These are phyloP conservation scores for Xenopus borealis DNA, from an alignment of 2,113 vertebrate species.

Conservation along the genomic window DNA sequence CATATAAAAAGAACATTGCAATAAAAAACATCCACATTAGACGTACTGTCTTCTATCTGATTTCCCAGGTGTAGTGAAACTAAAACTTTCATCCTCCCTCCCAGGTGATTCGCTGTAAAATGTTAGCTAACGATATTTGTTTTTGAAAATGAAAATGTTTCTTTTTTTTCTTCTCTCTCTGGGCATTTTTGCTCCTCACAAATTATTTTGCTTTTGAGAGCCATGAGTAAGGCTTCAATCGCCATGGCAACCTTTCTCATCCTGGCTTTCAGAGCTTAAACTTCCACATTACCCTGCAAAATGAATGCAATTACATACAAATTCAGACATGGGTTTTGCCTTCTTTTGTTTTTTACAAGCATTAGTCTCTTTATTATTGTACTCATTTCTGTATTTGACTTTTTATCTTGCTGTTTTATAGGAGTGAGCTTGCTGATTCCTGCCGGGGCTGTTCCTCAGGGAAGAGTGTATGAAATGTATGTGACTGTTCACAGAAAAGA, in stretches of 20 bases:
- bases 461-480: slow-evolving; percentile 96
- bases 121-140: too few relatives aligned
- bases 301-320: slow-evolving; percentile 26
- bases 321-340: slow-evolving; percentile 27
- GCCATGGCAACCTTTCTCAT: slow-evolving; percentile 41
- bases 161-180: background rate
- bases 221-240: slow-evolving; percentile 35
- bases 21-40: too few relatives aligned
- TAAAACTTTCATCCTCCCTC: too few relatives aligned
- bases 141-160: background rate
- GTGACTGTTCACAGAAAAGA: slow-evolving; percentile 97
- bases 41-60: too few relatives aligned
- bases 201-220: slow-evolving; percentile 41
- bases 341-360: slow-evolving; percentile 7
- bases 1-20: too few relatives aligned
- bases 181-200: slow-evolving; percentile 22
- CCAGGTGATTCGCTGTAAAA: too few relatives aligned
- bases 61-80: too few relatives aligned
- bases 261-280: slow-evolving; percentile 23
- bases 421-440: slow-evolving; percentile 95
- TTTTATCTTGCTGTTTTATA: slow-evolving; percentile 59
- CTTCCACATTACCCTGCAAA: slow-evolving; percentile 33
- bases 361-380: slow-evolving; percentile 26
- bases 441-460: slow-evolving; percentile 91
- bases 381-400: slow-evolving; percentile 40